Conservation (phyloP, 2,888 invertebrate species). For the Eumacrocentrus americanus region DNA sequence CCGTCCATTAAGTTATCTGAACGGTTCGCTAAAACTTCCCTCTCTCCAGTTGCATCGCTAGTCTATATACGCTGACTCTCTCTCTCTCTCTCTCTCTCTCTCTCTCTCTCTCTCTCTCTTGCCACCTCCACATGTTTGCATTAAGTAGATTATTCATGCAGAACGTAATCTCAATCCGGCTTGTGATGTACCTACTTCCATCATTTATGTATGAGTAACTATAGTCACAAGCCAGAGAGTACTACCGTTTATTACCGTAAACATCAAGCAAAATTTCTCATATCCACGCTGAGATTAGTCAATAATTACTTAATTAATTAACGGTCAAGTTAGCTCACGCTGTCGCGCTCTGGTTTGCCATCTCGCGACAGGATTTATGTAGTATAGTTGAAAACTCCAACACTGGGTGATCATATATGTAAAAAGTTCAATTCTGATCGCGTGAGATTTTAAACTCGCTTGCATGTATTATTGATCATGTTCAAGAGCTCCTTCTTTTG, state of each 20-base stretch:
- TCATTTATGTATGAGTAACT: neutral
- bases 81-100: neutral
- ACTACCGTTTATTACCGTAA: too few species aligned
- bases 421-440: slow-evolving; percentile 3
- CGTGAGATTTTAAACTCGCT: slow-evolving; percentile 16
- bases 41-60: neutral
- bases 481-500: neutral
- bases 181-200: neutral
- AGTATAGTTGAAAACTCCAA: too few species aligned
- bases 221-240: too few species aligned
- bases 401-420: neutral
- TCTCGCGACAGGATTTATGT: too few species aligned
- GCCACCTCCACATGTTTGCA: neutral
- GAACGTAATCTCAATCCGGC: neutral
- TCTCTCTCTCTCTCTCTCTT: neutral
- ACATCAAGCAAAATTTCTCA: too few species aligned
- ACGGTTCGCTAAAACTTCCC: neutral
- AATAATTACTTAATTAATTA: too few species aligned
- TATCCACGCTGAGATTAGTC: too few species aligned
- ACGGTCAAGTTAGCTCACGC: too few species aligned
- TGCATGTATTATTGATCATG: slow-evolving; percentile 3
- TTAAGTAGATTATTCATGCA: neutral
- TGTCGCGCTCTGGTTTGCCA: too few species aligned
- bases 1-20: neutral
- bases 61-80: too few species aligned